Conservation (phyloP, 1,140 invertebrate species). For the Cepaea nemoralis region DNA sequence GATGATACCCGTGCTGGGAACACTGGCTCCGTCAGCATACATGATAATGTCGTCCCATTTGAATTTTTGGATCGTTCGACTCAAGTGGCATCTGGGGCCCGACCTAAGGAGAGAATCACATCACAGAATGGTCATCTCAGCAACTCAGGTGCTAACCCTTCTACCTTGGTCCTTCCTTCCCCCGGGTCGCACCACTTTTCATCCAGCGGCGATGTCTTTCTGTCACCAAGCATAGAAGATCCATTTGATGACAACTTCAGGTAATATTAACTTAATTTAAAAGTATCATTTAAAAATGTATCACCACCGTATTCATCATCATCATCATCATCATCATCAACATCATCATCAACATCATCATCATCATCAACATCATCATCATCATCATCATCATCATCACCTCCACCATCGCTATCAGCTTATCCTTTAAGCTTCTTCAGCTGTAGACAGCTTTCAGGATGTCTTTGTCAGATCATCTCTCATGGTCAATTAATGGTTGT, state of each 20-base stretch:
- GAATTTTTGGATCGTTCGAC: neutral
- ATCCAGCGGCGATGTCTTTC: constrained; percentile 19
- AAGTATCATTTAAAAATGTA: too few relatives aligned
- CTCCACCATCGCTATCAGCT: too few relatives aligned
- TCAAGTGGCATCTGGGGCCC: neutral
- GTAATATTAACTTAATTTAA: too few relatives aligned
- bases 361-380: too few relatives aligned
- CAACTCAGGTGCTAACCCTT: too few relatives aligned
- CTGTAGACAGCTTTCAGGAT: too few relatives aligned
- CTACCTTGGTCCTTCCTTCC: neutral
- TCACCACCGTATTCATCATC: neutral
- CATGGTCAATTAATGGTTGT: too few relatives aligned
- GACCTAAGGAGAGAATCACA: neutral
- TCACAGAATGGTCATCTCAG: neutral
- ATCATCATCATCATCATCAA: too few relatives aligned
- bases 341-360: too few relatives aligned
- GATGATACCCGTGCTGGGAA: neutral
- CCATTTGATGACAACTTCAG: constrained; percentile 35
- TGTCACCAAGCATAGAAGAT: constrained; percentile 35
- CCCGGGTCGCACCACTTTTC: neutral
- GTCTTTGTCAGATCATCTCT: too few relatives aligned
- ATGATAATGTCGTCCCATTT: constrained; percentile 1
- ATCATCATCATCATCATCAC: too few relatives aligned
- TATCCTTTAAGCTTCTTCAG: too few relatives aligned
- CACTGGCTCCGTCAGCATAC: neutral